Percentiles rank a stretch among this genome's conserved stretches.
Conservation (phyloP, 2,113 vertebrate genomes). For the Hemicordylus capensis region DNA sequence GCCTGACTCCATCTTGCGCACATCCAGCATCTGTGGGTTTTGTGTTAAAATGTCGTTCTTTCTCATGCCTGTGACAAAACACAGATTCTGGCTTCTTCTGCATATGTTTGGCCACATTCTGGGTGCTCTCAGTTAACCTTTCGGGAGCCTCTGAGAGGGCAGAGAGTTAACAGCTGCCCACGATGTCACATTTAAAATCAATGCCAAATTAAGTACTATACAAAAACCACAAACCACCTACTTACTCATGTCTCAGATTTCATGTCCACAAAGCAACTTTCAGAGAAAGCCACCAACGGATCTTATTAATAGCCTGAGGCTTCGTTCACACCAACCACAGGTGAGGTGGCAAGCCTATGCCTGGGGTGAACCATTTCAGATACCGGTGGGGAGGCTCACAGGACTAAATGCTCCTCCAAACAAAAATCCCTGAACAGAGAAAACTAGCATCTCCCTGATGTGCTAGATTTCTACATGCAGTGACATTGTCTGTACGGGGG, state of each 20-base stretch:
- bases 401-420: background rate
- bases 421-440: background rate
- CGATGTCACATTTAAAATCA: too few relatives aligned
- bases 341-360: background rate
- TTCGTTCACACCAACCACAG: too few relatives aligned
- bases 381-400: background rate
- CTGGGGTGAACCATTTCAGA: background rate
- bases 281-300: background rate
- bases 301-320: too few relatives aligned
- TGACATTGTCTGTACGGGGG: background rate
- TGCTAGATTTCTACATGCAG: background rate
- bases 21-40: background rate
- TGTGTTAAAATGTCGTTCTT: background rate
- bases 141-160: too few relatives aligned
- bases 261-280: background rate
- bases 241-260: background rate
- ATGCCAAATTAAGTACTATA: background rate
- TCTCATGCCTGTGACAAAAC: background rate
- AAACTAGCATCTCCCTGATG: too few relatives aligned
- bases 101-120: background rate
- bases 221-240: background rate
- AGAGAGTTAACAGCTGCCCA: too few relatives aligned
- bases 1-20: background rate
- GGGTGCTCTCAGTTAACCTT: background rate
- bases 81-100: background rate